phyloP scores from a whole-genome alignment of 2,797 vertebrate species.

The Fistularia tabacaria region DNA sequence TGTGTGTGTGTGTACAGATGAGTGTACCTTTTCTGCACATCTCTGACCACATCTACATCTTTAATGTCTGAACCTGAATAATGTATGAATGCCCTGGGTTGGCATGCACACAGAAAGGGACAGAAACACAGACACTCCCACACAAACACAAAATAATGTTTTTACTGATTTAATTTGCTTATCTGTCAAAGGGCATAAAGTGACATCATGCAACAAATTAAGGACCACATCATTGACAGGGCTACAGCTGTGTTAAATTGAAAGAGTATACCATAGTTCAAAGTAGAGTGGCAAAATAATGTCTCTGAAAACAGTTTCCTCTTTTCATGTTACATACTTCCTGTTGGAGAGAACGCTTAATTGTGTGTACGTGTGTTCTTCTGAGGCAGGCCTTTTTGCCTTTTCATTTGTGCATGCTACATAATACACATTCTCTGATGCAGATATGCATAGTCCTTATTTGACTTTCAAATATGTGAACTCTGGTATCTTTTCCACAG shows the following conservation, averaged over 20 bases:
- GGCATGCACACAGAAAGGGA: conserved; percentile 27
- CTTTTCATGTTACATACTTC: conserved; percentile 50
- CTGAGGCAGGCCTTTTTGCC: conserved; percentile 10
- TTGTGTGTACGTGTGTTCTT: conserved; percentile 1
- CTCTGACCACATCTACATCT: conserved; percentile 76
- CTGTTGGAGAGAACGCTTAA: conserved; percentile 23
- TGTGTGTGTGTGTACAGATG: conserved; percentile 19
- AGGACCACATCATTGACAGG: conserved; percentile 5
- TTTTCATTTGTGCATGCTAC: background rate
- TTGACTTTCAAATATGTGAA: conserved; percentile 63
- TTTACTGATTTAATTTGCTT: too few species aligned
- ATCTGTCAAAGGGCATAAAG: too few species aligned
- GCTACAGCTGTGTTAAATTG: conserved; percentile 21
- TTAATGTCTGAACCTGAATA: conserved; percentile 75
- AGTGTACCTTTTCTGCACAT: conserved; percentile 54
- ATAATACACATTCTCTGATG: conserved; percentile 6
- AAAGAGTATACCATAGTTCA: conserved; percentile 23
- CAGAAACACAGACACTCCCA: conserved; percentile 15
- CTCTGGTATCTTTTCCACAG: conserved; percentile 46
- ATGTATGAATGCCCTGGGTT: conserved; percentile 66
- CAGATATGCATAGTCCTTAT: conserved; percentile 52
- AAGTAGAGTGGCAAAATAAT: conserved; percentile 14
- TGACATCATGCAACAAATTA: too few species aligned
- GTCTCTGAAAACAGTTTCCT: conserved; percentile 46
- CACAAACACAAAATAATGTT: conserved; percentile 1